A percentile compares a stretch with the other conserved stretches of the same genome.
phyloP scores from a whole-genome alignment of 2,888 invertebrate genomes.

The Drosophila falleni region DNA sequence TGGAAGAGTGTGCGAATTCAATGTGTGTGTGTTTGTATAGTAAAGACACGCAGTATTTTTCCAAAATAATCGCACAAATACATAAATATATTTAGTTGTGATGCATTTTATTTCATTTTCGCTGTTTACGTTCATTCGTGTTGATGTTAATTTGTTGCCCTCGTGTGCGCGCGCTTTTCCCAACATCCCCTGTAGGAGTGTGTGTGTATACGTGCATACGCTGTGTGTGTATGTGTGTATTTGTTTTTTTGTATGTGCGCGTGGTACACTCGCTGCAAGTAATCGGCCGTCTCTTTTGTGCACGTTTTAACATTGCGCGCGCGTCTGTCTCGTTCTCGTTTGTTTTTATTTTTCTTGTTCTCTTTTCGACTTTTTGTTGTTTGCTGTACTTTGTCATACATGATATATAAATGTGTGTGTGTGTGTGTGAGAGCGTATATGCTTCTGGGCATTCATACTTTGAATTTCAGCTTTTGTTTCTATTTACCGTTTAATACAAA shows the following conservation, averaged over 20 bases:
- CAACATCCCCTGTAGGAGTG: conserved; percentile 46
- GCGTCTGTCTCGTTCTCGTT: conserved; percentile 72
- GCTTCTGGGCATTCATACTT: conserved; percentile 26
- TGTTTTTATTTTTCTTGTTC: conserved; percentile 79
- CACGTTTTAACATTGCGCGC: conserved; percentile 67
- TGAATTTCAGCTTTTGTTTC: conserved; percentile 28
- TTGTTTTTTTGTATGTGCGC: conserved; percentile 40
- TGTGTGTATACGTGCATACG: conserved; percentile 31
- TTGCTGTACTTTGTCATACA: conserved; percentile 81
- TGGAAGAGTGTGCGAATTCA: conserved; percentile 38
- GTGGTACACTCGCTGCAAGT: conserved; percentile 59
- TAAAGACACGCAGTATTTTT: conserved; percentile 57
- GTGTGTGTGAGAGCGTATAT: conserved; percentile 11
- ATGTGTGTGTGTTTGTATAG: conserved; percentile 14
- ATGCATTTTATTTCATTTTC: conserved; percentile 44
- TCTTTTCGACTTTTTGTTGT: conserved; percentile 82
- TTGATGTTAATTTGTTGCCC: conserved; percentile 62
- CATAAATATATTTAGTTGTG: conserved; percentile 11
- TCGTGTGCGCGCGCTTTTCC: conserved; percentile 80
- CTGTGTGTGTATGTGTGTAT: conserved; percentile 21
- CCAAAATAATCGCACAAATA: conserved; percentile 49
- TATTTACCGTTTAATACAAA: conserved; percentile 37
- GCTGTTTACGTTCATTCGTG: conserved; percentile 54
- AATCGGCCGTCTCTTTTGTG: conserved; percentile 62
- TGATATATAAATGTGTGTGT: conserved; percentile 6